Evolutionary conservation across 2,797 vertebrate species (phyloP).

Genomic region (Cryptoprocta ferox): DNA sequence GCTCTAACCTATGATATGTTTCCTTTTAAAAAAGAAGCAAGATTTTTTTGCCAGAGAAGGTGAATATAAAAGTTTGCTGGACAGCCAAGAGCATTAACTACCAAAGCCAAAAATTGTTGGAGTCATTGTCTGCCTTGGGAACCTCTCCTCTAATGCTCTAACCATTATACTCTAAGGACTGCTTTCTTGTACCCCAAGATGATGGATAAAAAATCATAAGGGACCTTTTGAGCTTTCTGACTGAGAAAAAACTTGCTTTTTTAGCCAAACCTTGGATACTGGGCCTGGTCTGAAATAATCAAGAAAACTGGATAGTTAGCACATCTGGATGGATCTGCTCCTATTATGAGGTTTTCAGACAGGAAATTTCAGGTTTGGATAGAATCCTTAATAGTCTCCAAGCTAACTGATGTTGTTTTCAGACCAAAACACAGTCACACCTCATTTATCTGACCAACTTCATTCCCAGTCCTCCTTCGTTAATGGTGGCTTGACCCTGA

Average conservation of each 20-base stretch:
- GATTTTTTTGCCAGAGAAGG: not conserved
- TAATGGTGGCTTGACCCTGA: not conserved
- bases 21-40: not conserved
- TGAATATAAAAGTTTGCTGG: not conserved
- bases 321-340: not conserved
- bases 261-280: not conserved
- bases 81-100: not conserved
- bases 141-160: not conserved
- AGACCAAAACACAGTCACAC: constrained; percentile 49
- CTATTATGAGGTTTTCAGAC: constrained; percentile 1
- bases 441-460: constrained; percentile 32
- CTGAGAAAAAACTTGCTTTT: not conserved
- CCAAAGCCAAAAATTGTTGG: not conserved
- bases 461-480: constrained; percentile 18
- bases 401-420: constrained; percentile 49
- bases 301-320: not conserved
- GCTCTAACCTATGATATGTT: not conserved
- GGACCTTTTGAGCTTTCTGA: not conserved
- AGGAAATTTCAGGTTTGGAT: constrained; percentile 39
- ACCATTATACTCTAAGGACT: not conserved
- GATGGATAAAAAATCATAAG: not conserved
- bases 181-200: not conserved
- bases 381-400: constrained; percentile 45
- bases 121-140: not conserved
- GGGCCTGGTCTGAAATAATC: constrained; percentile 12